Evolutionary conservation across 2,113 vertebrate genomes (phyloP), one percentile per base, ranked within the genome.

Genomic region (Scomber japonicus): DNA sequence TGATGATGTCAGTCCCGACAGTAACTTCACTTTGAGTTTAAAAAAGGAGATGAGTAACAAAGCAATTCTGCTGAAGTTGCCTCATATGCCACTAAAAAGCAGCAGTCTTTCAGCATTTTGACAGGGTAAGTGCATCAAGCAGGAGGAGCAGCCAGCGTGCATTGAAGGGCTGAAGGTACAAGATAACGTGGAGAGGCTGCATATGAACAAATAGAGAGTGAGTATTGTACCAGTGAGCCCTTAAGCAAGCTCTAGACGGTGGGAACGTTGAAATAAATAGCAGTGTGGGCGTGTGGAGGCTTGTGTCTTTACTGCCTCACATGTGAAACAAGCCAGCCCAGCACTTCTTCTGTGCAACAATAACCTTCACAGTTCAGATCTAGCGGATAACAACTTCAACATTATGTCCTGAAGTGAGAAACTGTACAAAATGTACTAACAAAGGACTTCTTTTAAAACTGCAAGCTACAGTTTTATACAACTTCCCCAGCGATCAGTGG

Each of bases 231-330:
- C 35, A 46, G 63, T 14, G 64, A 76, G 71, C 57, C 88, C 71
- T 48, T 7, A 12, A 89, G 87, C 63, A 1, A 27, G 10, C 31
- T 88, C 80, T 74, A 7, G 73, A 72, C 21, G 75, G 85, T 91
- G 88, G 79, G 78, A 90, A 88, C 53, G n/a, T 57, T 19, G 72
- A 5, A 49, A 80, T 79, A 76, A 88, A 75, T 54, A 68, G 68
- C 56, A 5, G 68, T 17, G 90, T 90, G 77, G 89, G 89, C 89
- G 78, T 87, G 94, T 90, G 73, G 54, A 83, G 91, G 84, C 91
- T 82, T 93, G 90, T 62, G 46, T 17, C 15, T 56, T 57, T n/a
- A 16, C 46, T 9, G 48, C 46, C 27, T 62, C 50, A 27, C 15
- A 44, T 77, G 49, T 62, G 84, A 82, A 79, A 83, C 30, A 74